A percentile compares a stretch with the other conserved stretches of the same genome.
phyloP scores from a whole-genome alignment of 2,113 vertebrate species.

The Bucco capensis region DNA sequence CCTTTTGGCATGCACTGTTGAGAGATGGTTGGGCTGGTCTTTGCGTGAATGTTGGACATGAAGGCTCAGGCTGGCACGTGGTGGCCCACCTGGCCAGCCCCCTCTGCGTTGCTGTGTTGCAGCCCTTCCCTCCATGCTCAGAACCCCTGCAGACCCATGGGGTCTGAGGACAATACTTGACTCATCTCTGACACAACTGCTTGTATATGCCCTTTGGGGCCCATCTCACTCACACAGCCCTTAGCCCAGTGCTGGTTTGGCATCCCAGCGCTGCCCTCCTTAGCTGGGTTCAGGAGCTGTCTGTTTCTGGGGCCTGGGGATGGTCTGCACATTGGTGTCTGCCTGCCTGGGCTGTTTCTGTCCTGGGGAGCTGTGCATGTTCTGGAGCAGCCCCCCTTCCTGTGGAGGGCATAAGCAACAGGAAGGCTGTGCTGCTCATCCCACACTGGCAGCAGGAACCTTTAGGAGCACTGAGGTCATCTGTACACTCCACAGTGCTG shows the following conservation, averaged over 20 bases:
- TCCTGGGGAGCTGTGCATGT: accelerated
- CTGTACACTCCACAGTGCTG: not conserved
- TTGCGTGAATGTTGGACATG: not conserved
- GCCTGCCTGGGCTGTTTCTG: not conserved
- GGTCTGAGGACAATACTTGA: not conserved
- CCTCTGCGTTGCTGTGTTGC: not conserved
- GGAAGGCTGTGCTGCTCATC: not conserved
- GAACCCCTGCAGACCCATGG: accelerated
- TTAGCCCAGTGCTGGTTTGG: accelerated
- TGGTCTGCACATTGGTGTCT: not conserved
- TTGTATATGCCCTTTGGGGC: accelerated
- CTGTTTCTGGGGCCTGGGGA: not conserved
- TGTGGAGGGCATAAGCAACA: not conserved
- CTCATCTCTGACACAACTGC: not conserved
- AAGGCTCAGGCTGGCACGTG: not conserved
- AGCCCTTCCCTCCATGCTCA: accelerated
- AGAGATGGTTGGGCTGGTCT: not conserved
- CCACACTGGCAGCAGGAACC: accelerated
- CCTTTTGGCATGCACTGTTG: not conserved
- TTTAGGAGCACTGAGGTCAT: not conserved
- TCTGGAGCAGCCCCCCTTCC: not conserved
- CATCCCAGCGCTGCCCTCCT: not conserved
- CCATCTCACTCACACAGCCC: not conserved
- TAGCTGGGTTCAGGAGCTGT: not conserved
- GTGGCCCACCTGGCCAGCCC: not conserved